Evolutionary conservation across 2,797 vertebrate genomes (phyloP), one percentile per base, ranked within the genome.

Genomic region (Acanthiza pusilla): DNA sequence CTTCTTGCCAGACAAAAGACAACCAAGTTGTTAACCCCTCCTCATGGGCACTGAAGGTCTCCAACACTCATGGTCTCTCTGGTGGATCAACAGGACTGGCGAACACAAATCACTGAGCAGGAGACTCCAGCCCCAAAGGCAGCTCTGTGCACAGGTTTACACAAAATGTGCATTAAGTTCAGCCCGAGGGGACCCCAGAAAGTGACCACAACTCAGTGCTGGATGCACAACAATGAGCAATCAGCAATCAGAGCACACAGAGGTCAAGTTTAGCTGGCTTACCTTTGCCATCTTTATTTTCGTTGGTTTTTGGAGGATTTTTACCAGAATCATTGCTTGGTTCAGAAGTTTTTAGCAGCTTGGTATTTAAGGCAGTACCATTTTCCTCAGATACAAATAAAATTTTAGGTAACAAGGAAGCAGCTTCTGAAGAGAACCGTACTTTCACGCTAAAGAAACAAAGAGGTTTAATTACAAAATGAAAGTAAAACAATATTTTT

Each of bases 371-470:
- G 48, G 90, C 15, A 62, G 76, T 88, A 60, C 62, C 45, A n/a
- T 95, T 95, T 76, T 85, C 93, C 8, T 95, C 95, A 61, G 88
- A 91, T 26, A 27, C 10, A 17, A 98, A 97, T 53, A 96, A 10
- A 57, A 98, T 97, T 90, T 94, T 94, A 30, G 98, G 98, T 88
- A 98, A 86, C 65, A 95, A 93, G 25, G 91, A 25, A 18, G 95
- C 75, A 80, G 97, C 96, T 90, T 96, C 96, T 54, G 97, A 87
- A 51, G 97, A 94, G 67, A 97, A 97, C 47, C 17, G 95, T 58
- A 98, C 88, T 57, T 83, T 97, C 71, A 98, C 90, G 36, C 98
- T 98, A 34, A 16, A 74, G 23, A 77, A 85, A 65, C 15, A 88
- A 38, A 63, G 32, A 70, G 42, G 1, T 25, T 70, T 77, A 16